Evolutionary conservation across 2,113 vertebrate genomes (phyloP), one percentile per base, ranked within the genome.

Genomic region (Onychostoma macrolepis): DNA sequence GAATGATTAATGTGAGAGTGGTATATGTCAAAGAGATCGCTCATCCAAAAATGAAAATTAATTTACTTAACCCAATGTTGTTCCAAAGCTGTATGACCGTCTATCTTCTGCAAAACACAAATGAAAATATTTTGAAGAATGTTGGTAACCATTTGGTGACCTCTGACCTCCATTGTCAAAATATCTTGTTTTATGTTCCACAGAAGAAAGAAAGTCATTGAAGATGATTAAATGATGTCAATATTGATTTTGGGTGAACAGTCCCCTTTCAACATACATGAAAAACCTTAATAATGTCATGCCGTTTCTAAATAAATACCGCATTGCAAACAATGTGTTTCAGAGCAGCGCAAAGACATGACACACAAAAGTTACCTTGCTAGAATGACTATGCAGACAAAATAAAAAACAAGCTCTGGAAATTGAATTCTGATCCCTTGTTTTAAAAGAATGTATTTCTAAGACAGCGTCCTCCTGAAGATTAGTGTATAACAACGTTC

Each of bases 401-500:
- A 81, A 88, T 75, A 74, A 81, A 87, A 85, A 88, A 74, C 86
- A 89, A 81, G 63, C 21, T 71, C n/a, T 65, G n/a, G 26, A 86
- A 87, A 91, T 89, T 91, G 79, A 71, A 91, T 90, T 89, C 84
- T 86, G 74, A 50, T 88, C 85, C 75, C 88, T 80, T 90, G 84
- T 86, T 83, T 41, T 84, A 83, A 85, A 83, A 72, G 36, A 85
- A 87, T 78, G 56, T 87, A 80, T 91, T 76, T 93, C 84, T 90
- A 67, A 87, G 69, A 87, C 48, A 43, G 84, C 43, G 88, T 82
- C 89, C 74, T 71, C 10, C 2, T 63, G 63, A 85, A 90, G 91
- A 92, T 93, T 94, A 92, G 50, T 74, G 50, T 90, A 90, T 88
- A 91, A 90, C 91, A 90, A 89, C 89, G 91, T 80, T 88, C 86